Base-by-base conservation (phyloP, 2,888 invertebrate genomes). In the Allacma fusca region DNA sequence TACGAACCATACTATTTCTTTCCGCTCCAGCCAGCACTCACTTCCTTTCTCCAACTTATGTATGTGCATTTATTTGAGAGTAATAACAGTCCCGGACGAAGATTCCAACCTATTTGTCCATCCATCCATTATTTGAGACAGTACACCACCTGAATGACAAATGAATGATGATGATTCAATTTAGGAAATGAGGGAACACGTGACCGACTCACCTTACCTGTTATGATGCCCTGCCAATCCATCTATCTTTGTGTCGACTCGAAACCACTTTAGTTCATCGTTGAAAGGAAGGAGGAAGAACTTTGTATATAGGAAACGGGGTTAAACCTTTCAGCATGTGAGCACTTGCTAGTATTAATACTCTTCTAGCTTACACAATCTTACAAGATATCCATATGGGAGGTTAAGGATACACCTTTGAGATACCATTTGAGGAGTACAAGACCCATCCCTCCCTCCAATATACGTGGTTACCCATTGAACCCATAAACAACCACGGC, bases 141-240 rank as follows among this genome's bases (percentile, higher is more conserved):
- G 57, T 21, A 40, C 71, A 24, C 21, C 28, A 29, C 28, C 57
- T 71, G 71, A 71, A 71, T 71, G 71, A 71, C 71, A 71, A 71
- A 71, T 71, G 71, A 57, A 71, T 57, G 50, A 57, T 57, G 78
- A 78, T 80, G 80, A 81, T 82, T 82, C 82, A 82, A 82, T 82
- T 82, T 81, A 77, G 82, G 80, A 82, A 82, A 82, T 82, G 82
- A 81, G 79, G 79, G 28, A 71, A 21, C 71, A 71, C 57, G 71
- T 71, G 71, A 71, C 57, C 57, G 13, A 71, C 57, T 24, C 71
- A 50, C 71, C 26, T 68, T 34, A 9, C 1, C 23, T 68, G 9
- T 57, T 50, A 62, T 24, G 24, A 26, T 19, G 21, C 13, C 29
- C 65, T 1, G 16, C 65, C 65, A 65, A 65, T 65, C 65, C 65